phyloP scores from a whole-genome alignment of 2,888 invertebrate genomes.

The Poecilus cupreus region DNA sequence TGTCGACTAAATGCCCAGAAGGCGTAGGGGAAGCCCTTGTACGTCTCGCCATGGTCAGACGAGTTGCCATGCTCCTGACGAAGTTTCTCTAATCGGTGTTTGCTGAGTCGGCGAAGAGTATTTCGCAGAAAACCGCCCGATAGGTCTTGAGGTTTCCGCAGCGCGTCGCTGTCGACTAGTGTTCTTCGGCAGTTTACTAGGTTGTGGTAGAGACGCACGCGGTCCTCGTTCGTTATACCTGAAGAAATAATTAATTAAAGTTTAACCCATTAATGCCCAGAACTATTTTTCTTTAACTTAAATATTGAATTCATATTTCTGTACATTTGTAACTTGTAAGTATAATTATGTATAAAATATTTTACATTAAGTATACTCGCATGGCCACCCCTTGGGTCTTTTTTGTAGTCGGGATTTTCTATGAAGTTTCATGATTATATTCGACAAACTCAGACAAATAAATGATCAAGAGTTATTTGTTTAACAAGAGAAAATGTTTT shows the following conservation, averaged over 20 bases:
- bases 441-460: too few relatives aligned
- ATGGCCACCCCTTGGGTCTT: too few relatives aligned
- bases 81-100: slow-evolving; percentile 87
- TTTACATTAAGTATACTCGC: too few relatives aligned
- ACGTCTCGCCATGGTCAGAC: slow-evolving; percentile 85
- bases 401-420: too few relatives aligned
- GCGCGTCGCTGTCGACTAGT: slow-evolving; percentile 87
- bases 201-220: slow-evolving; percentile 90
- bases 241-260: neutral
- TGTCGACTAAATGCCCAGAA: slow-evolving; percentile 95
- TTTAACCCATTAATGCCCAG: too few relatives aligned
- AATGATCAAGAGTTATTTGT: too few relatives aligned
- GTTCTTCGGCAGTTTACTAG: slow-evolving; percentile 88
- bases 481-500: too few relatives aligned
- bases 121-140: slow-evolving; percentile 92
- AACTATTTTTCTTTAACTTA: too few relatives aligned
- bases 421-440: too few relatives aligned
- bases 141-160: slow-evolving; percentile 88
- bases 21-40: slow-evolving; percentile 89
- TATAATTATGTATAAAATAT: too few relatives aligned
- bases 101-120: slow-evolving; percentile 89
- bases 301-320: too few relatives aligned
- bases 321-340: too few relatives aligned
- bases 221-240: slow-evolving; percentile 90
- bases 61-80: slow-evolving; percentile 80